These are phyloP conservation scores for Holothuria scabra DNA, from an alignment of 53 echinoderm and acorn worm species.

Conservation along the genomic window DNA sequence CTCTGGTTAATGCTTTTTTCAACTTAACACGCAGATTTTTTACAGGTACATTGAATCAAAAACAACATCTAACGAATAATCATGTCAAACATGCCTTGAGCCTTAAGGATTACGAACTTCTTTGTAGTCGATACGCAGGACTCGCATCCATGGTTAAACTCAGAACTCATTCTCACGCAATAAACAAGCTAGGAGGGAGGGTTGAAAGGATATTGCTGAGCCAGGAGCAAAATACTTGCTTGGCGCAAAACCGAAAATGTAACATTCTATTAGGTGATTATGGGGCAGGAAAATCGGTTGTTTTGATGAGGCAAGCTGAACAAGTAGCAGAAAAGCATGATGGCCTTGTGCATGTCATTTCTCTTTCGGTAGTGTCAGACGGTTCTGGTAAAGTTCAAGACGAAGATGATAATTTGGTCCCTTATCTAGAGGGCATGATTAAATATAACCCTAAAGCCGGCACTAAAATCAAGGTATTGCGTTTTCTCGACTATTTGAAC, in stretches of 20 bases:
- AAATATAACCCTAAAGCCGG: not conserved
- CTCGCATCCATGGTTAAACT: constrained; percentile 29
- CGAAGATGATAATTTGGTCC: constrained; percentile 27
- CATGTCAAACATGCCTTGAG: not conserved
- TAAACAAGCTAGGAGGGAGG: constrained; percentile 2
- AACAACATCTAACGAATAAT: no score
- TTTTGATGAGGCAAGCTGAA: constrained; percentile 5
- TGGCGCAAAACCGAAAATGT: not conserved
- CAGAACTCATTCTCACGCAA: constrained; percentile 12
- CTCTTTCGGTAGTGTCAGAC: constrained; percentile 12
- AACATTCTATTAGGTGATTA: constrained; percentile 21
- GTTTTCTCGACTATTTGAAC: not conserved
- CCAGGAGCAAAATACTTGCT: not conserved
- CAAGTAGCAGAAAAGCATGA: not conserved
- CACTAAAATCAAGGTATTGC: not conserved
- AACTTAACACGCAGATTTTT: no score
- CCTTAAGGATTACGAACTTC: not conserved
- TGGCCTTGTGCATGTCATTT: constrained; percentile 4
- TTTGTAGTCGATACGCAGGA: constrained; percentile 34
- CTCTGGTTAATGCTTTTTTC: no score
- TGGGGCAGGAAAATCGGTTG: constrained; percentile 33
- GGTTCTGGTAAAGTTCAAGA: constrained; percentile 26
- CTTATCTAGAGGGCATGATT: not conserved
- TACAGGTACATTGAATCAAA: no score
- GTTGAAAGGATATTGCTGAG: not conserved